Evolutionary conservation across 2,797 vertebrate species (phyloP).

Genomic region (Pseudopleuronectes americanus): DNA sequence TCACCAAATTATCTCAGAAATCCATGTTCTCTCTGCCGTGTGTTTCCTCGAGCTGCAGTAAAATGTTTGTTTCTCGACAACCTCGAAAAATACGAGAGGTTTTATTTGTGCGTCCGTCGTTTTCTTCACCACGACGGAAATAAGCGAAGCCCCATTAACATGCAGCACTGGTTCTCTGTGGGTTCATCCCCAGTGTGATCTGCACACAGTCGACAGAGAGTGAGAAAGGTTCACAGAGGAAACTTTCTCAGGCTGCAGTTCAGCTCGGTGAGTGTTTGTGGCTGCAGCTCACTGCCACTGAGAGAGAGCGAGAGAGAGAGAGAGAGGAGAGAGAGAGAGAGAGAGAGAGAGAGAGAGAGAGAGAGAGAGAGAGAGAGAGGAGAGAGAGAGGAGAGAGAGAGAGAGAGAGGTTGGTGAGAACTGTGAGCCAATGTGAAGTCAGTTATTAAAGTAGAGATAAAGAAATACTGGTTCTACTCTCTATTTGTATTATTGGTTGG

Average conservation of each 20-base stretch:
- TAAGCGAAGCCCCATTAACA: constrained; percentile 36
- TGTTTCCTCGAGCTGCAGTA: background rate
- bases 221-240: constrained; percentile 28
- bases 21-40: background rate
- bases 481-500: constrained; percentile 11
- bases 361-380: no score
- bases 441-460: constrained; percentile 50
- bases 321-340: no score
- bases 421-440: constrained; percentile 30
- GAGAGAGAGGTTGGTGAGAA: constrained; percentile 2
- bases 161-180: constrained; percentile 17
- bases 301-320: no score
- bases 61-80: background rate
- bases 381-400: no score
- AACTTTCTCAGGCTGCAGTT: constrained; percentile 40
- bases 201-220: constrained; percentile 21
- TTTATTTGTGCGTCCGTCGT: constrained; percentile 1
- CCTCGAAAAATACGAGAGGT: constrained; percentile 1
- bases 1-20: background rate
- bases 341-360: no score
- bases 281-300: background rate
- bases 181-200: constrained; percentile 51
- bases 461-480: background rate
- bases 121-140: constrained; percentile 2
- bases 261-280: constrained; percentile 20